A percentile compares a stretch with the other conserved stretches of the same genome.
Evolutionary conservation across 2,888 invertebrate genomes (phyloP).

Genomic region (Eupithecia vulgata): DNA sequence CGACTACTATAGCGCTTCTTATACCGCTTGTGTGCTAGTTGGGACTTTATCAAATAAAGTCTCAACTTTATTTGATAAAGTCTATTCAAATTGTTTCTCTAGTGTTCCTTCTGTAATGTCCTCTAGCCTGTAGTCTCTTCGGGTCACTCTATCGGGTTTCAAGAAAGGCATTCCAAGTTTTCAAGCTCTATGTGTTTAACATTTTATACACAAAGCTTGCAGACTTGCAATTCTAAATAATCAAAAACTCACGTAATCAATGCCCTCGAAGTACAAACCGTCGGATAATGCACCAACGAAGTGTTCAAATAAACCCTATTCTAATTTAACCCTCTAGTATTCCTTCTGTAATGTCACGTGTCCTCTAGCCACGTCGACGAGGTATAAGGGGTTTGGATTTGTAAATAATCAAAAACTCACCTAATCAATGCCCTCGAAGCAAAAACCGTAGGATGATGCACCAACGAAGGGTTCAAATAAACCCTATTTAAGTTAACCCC

Average conservation of each 20-base stretch:
- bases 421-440: constrained; percentile 91
- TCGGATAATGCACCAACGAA: constrained; percentile 88
- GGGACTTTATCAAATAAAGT: too few relatives aligned
- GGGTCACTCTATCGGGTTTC: constrained; percentile 95
- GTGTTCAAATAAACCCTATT: constrained; percentile 94
- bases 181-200: too few relatives aligned
- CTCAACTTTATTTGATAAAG: too few relatives aligned
- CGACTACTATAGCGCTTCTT: too few relatives aligned
- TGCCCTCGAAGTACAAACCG: constrained; percentile 93
- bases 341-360: constrained; percentile 95
- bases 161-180: constrained; percentile 94
- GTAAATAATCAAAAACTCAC: constrained; percentile 56
- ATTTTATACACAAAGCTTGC: constrained; percentile 93
- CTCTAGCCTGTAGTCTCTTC: constrained; percentile 73
- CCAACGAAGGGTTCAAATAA: constrained; percentile 90
- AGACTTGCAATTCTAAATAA: constrained; percentile 70
- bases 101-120: too few relatives aligned
- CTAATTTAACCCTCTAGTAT: constrained; percentile 93
- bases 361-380: constrained; percentile 94
- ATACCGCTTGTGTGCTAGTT: too few relatives aligned
- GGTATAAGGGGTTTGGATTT: constrained; percentile 89
- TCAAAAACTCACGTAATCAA: constrained; percentile 83
- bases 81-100: constrained; percentile 90
- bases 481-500: constrained; percentile 95
- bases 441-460: constrained; percentile 92